A percentile compares a stretch with the other conserved stretches of the same genome.
Conservation (phyloP, 2,888 invertebrate species). For the Embidobia sp. region DNA sequence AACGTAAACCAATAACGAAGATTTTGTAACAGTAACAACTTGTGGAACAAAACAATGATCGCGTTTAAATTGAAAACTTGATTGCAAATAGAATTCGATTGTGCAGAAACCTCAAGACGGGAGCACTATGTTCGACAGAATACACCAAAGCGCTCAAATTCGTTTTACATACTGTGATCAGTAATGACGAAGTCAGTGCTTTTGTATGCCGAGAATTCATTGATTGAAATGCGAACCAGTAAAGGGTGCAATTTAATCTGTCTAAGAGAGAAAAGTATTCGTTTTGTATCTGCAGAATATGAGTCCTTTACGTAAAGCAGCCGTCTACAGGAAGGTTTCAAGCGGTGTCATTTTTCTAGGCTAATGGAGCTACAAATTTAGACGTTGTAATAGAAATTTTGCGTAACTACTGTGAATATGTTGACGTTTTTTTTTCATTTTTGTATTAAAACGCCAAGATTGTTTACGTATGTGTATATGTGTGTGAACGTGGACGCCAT, state of each 20-base stretch:
- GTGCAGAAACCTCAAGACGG: too few relatives aligned
- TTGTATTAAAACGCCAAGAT: too few relatives aligned
- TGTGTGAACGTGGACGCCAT: too few relatives aligned
- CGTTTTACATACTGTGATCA: conserved; percentile 66
- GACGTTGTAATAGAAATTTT: conserved; percentile 12
- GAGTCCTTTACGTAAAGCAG: conserved; percentile 51
- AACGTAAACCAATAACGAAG: too few relatives aligned
- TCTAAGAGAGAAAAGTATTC: conserved; percentile 66
- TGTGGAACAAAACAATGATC: too few relatives aligned
- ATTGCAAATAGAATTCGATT: too few relatives aligned
- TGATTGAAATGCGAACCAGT: conserved; percentile 81
- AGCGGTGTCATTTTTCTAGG: conserved; percentile 61
- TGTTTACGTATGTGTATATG: too few relatives aligned
- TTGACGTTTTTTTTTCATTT: too few relatives aligned
- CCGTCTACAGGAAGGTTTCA: conserved; percentile 45
- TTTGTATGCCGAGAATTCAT: conserved; percentile 74
- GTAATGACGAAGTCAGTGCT: conserved; percentile 60
- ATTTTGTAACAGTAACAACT: too few relatives aligned
- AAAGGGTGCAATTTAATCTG: conserved; percentile 80
- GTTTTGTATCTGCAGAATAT: conserved; percentile 62
- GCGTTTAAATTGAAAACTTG: too few relatives aligned
- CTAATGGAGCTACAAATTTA: conserved; percentile 61
- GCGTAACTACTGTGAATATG: conserved; percentile 15
- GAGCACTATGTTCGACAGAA: neutral
- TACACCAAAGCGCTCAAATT: conserved; percentile 30